phyloP scores from a whole-genome alignment of 2,888 invertebrate species.

The Stenichneumon culpator region DNA sequence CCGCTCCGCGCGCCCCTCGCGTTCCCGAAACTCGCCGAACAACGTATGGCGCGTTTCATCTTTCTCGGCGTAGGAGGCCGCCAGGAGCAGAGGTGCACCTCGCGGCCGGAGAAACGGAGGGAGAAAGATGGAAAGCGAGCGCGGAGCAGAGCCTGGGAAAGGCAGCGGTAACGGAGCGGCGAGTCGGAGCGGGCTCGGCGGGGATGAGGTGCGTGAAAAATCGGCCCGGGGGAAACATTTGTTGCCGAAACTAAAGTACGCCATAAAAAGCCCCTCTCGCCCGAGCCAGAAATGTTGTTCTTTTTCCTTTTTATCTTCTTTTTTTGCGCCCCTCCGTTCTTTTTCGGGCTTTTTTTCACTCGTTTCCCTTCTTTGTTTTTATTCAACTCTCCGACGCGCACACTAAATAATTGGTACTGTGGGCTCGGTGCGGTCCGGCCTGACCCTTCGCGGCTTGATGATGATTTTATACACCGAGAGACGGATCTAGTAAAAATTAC shows the following conservation, averaged over 20 bases:
- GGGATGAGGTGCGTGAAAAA: slow-evolving; percentile 59
- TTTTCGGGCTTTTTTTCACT: slow-evolving; percentile 13
- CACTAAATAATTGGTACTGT: slow-evolving; percentile 57
- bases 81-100: slow-evolving; percentile 22
- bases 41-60: slow-evolving; percentile 60
- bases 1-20: slow-evolving; percentile 10
- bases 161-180: slow-evolving; percentile 23
- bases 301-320: slow-evolving; percentile 27
- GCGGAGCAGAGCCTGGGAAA: slow-evolving; percentile 34
- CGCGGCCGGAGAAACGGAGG: slow-evolving; percentile 16
- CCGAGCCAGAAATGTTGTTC: slow-evolving; percentile 49
- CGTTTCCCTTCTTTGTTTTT: slow-evolving; percentile 8
- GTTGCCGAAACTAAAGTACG: slow-evolving; percentile 68
- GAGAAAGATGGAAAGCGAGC: slow-evolving; percentile 25
- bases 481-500: too few relatives aligned
- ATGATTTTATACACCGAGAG: slow-evolving; percentile 57
- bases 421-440: slow-evolving; percentile 12
- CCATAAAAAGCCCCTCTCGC: slow-evolving; percentile 63
- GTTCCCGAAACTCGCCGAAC: slow-evolving; percentile 49
- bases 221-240: slow-evolving; percentile 68
- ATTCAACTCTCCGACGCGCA: slow-evolving; percentile 1
- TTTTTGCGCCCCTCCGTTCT: neutral
- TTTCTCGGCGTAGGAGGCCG: slow-evolving; percentile 41
- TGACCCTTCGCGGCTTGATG: slow-evolving; percentile 17
- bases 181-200: too few relatives aligned